Conservation (phyloP, 53 echinoderm and acorn worm genomes). For the Hippasteria phrygiana region DNA sequence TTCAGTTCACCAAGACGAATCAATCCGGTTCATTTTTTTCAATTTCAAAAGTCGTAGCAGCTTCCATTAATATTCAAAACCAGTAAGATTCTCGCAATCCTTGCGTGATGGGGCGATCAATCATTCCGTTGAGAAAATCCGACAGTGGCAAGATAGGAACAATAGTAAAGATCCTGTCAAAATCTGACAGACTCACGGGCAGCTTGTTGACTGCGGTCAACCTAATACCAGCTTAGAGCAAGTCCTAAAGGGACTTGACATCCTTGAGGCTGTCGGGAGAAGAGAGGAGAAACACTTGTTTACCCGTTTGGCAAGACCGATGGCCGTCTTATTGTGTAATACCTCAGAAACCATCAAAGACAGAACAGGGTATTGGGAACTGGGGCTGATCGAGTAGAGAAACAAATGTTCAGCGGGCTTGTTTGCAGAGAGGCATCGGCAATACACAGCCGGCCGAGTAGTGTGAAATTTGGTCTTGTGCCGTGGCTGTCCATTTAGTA, state of each 20-base stretch:
- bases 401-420: background rate
- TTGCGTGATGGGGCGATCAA: slow-evolving; percentile 1
- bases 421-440: background rate
- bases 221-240: background rate
- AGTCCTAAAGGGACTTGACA: background rate
- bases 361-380: background rate
- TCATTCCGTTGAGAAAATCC: background rate
- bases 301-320: background rate
- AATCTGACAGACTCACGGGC: no score
- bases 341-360: background rate
- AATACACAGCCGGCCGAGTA: background rate
- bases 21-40: slow-evolving; percentile 11
- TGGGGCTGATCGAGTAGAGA: background rate
- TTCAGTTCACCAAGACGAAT: background rate
- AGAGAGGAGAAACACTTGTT: background rate
- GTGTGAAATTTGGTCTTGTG: background rate
- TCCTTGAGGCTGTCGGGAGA: background rate
- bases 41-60: background rate
- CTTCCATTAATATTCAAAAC: background rate
- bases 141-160: background rate
- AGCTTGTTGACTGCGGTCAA: background rate
- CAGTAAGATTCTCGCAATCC: background rate
- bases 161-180: no score
- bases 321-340: background rate
- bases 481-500: background rate